Base-by-base conservation (phyloP, 2,888 invertebrate species). In the Andrena hattorfiana region DNA sequence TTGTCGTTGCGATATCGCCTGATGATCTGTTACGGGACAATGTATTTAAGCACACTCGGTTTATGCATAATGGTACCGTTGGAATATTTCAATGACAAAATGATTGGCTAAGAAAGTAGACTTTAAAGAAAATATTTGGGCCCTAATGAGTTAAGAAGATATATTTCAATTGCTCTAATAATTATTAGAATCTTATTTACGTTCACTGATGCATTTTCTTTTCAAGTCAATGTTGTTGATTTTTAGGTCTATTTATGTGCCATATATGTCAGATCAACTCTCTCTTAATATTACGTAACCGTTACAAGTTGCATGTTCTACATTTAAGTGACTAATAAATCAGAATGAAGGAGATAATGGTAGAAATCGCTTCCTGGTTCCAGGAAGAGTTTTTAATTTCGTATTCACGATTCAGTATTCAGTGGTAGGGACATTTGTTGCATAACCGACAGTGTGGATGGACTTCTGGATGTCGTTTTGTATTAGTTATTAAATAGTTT, bases 1-100 rank as follows among this genome's bases (percentile, higher is more conserved):
- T 97, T 97, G 93, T 97, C 97, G 60, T 97, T 97, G 70, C 97
- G 96, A 94, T 96, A 98, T 62, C 93, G 85, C 3, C 92, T 90
- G 48, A 93, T 92, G 8, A 92, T 91, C 91, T 93, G 76, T 28
- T 74, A 77, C 6, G 23, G 72, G 16, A 54, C 20, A 16, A 13
- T 6, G 48, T 26, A 49, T 49, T n/a, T 8, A 64, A 59, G 8
- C 13, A 26, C 48, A 26, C 16, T 7, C 2, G 3, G 10, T 20
- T 42, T 13, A 30, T 23, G 42, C 42, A 4, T 16, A 42, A 4
- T 16, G 16, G 42, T 42, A 16, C 42, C 42, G 13, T 42, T 42
- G 42, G 16, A 5, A 42, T 42, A 42, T 42, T 42, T 42, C 16
- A 42, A 16, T 16, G 42, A 42, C 16, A 42, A 42, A 42, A 42